Base-by-base conservation (phyloP, 2,888 invertebrate species). In the Syrista parreyssii region DNA sequence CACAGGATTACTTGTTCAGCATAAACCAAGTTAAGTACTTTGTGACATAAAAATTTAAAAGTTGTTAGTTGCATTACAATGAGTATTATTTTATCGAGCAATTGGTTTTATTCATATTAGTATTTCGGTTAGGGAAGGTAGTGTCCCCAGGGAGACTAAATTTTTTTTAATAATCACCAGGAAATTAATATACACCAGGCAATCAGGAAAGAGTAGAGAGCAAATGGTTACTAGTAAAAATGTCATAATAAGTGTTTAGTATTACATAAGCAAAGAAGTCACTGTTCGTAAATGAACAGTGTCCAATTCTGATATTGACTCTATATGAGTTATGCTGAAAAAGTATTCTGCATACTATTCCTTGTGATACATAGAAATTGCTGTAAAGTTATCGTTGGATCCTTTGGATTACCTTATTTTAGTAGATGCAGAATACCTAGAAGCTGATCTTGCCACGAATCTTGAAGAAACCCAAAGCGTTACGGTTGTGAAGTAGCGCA, bases 381-480 rank as follows among this genome's bases (percentile, higher is more conserved):
- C 40, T 40, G 40, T 40, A 40, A 40, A 40, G 15, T 40, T 40
- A 4, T 12, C 40, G 1, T 15, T 40, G 15, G 15, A 40, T 55
- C 40, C 40, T 55, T 55, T 55, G 6, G 40, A 55, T 23, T 55
- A 55, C 40, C 23, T 55, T 55, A 6, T 9, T 55, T 55, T 23
- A 55, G 9, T 55, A 55, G 23, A 55, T 23, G 40, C 23, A 55
- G 4, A 55, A 55, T 55, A 55, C 12, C 15, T 95, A 96, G 90
- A 96, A 96, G 90, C 97, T 97, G 88, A 97, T 95, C 90, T 96
- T 96, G 83, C 97, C 97, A 84, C 97, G 93, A 80, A 97, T 96
- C 92, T 97, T 96, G 92, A 96, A 97, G 92, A 96, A 97, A 3
- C 97, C 97, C 89, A 97, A 93, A 82, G 95, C 94, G 84, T 96